Conservation (phyloP, 2,888 invertebrate genomes). For the Encarsia formosa region DNA sequence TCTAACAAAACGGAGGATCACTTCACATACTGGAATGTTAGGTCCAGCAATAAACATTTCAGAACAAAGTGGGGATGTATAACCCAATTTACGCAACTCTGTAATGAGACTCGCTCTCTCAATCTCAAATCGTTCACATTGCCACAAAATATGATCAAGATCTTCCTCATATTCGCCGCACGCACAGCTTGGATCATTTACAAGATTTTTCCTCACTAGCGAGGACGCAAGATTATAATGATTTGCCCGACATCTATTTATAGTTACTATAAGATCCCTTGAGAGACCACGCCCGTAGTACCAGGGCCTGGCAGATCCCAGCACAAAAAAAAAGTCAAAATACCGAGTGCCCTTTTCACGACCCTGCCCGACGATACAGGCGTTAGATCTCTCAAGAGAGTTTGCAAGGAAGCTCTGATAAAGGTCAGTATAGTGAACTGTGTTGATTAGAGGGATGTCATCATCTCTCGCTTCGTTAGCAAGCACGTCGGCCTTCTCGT, state of each 20-base stretch:
- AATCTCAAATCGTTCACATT: neutral
- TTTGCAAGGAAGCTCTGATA: neutral
- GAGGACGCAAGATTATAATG: no score
- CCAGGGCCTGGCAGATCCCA: no score
- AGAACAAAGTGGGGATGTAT: neutral
- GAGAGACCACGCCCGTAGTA: no score
- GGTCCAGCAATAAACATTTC: neutral
- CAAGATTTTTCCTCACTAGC: no score
- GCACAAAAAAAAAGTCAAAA: no score
- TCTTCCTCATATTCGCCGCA: neutral
- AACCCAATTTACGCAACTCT: neutral
- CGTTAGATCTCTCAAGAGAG: neutral
- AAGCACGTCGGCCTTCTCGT: neutral
- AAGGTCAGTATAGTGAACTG: neutral
- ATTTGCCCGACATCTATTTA: slow-evolving; percentile 1
- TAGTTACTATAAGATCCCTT: neutral
- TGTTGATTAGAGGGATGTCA: neutral
- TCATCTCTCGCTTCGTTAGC: neutral
- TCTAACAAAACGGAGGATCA: neutral
- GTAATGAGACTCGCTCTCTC: neutral
- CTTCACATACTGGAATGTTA: neutral
- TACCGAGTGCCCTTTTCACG: no score
- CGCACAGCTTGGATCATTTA: no score
- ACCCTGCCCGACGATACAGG: no score
- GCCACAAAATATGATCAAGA: slow-evolving; percentile 4